Evolutionary conservation across 2,888 invertebrate species (phyloP), one percentile per base, ranked within the genome.

Genomic region (Molorchus minor): DNA sequence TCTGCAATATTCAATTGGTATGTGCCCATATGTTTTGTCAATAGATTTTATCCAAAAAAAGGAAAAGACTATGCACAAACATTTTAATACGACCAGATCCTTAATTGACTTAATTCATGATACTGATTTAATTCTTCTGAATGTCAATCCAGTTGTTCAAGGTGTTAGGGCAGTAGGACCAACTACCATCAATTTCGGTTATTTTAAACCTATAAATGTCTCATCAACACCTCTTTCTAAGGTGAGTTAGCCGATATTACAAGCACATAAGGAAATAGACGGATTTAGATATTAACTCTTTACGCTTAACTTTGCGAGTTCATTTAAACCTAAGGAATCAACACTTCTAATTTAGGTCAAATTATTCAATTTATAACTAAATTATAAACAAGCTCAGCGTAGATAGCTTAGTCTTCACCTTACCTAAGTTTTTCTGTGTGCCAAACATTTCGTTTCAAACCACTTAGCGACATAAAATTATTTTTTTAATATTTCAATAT

Each of bases 91-190:
- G 7, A 12, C 17, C 1, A 8, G 10, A 8, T 13, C 20, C 3
- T 8, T 36, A 47, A 21, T 20, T 2, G 17, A 36, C 10, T 7
- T 47, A 1, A 21, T 47, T 12, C 20, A 13, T 13, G 36, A 36
- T 13, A 1, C 36, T 13, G 47, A 47, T 8, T 12, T 47, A 36
- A 1, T 47, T 20, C 13, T 47, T 10, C 20, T 20, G 1, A 47
- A 36, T 17, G 21, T 15, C 13, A 47, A 20, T 20, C 36, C 47
- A 20, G 19, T 36, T 15, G 15, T 47, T 10, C 47, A 36, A 20
- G 21, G 13, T 5, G 19, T 12, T 8, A 35, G 21, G 15, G 47
- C 47, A 8, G 12, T 47, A 3, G 36, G 47, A 15, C 36, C 36
- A 1, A 47, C 19, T 13, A 36, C 30, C 10, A 36, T 47, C 4